Conservation (phyloP, 2,113 vertebrate species). For the Chaenogobius annularis region DNA sequence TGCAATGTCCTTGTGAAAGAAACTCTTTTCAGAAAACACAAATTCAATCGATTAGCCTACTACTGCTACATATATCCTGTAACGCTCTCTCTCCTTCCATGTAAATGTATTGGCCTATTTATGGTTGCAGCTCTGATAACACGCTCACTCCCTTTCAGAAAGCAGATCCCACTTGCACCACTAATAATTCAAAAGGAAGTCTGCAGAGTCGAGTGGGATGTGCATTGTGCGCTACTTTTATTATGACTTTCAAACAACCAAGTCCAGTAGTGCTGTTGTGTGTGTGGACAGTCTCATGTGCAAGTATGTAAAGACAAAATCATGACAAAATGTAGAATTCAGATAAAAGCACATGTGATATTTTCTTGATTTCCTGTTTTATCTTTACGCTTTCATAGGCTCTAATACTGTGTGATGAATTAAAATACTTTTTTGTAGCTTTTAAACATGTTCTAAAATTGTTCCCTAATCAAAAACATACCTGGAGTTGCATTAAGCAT, state of each 20-base stretch:
- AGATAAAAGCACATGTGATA: no score
- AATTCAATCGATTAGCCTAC: neutral
- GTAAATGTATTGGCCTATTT: neutral
- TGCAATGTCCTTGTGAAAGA: no score
- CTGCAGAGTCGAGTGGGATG: neutral
- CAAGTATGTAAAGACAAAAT: no score
- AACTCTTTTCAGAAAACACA: neutral
- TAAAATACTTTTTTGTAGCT: no score
- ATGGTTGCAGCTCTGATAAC: neutral
- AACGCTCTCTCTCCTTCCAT: neutral
- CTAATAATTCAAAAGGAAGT: slow-evolving; percentile 9
- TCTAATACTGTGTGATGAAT: no score
- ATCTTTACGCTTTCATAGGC: no score
- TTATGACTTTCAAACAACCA: neutral
- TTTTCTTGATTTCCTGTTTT: no score
- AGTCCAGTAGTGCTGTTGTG: neutral
- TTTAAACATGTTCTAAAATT: no score
- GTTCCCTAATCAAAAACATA: no score
- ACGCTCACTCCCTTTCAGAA: neutral
- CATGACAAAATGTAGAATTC: no score
- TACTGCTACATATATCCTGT: neutral
- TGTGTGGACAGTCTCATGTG: neutral
- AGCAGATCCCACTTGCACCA: neutral
- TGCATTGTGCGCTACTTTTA: neutral
- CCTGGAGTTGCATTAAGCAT: no score